Base-by-base conservation (phyloP, 2,888 invertebrate species). In the Notocelia uddmanniana region DNA sequence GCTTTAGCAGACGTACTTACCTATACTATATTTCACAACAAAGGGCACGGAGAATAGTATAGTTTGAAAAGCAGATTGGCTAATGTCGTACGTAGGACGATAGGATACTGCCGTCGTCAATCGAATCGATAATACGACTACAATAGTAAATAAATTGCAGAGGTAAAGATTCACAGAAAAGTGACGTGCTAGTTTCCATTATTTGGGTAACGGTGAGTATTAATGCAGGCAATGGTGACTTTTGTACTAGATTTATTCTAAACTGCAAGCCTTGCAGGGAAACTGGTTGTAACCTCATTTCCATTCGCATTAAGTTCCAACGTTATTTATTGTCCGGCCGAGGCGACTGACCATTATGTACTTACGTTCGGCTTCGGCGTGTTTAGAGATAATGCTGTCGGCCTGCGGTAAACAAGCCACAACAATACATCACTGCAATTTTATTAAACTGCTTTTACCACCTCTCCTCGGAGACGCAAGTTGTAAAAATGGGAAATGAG, bases 281-380 rank as follows among this genome's bases (percentile, higher is more conserved):
- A 79, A 77, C 77, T 74, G 74, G 80, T 78, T 77, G 72, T 34
- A 64, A 75, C 68, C 76, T 74, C 71, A 74, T 79, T 80, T 75
- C 76, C 76, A 76, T 77, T 75, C 74, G 75, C 74, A 74, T 74
- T 74, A 75, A 74, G 73, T 74, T 66, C 71, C 73, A 69, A 73
- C 74, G 74, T 74, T 78, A 76, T 76, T 75, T 74, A 76, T 77
- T 76, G 74, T 74, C 73, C 41, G 73, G 64, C 73, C 74, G 63
- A 64, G 76, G 74, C 66, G 52, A 75, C 60, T 72, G 52, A 48
- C 54, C 71, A 57, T 64, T 74, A n/a, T n/a, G n/a, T n/a, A 69
- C 69, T 34, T 66, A 66, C 58, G 59, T 58, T 31, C 64, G 57
- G 66, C 31, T n/a, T 31, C 54, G 54, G 69, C 62, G 54, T 68